A percentile compares a stretch with the other conserved stretches of the same genome.
phyloP scores from a whole-genome alignment of 2,797 vertebrate genomes.

The Somateria mollissima region DNA sequence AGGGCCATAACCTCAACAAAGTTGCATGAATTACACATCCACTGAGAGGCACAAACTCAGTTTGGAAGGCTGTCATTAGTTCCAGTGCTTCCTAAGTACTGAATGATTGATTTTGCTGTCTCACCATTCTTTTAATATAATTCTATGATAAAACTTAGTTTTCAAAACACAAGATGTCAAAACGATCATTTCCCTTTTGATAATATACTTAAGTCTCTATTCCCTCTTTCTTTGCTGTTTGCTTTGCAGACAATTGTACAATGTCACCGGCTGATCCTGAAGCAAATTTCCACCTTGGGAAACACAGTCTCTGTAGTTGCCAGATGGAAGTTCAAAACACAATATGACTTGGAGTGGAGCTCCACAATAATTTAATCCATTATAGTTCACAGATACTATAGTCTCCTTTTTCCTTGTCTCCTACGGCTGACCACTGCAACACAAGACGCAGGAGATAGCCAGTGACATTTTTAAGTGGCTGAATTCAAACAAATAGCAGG shows the following conservation, averaged over 20 bases:
- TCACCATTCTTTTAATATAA: neutral
- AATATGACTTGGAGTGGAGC: neutral
- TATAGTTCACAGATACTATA: neutral
- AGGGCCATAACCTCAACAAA: neutral
- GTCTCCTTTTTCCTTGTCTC: neutral
- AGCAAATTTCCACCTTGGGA: neutral
- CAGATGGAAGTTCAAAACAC: neutral
- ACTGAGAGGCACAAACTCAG: neutral
- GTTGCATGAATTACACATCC: neutral
- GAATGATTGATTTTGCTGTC: neutral
- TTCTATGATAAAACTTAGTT: neutral
- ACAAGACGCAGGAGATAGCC: neutral
- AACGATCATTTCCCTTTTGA: neutral
- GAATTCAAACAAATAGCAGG: neutral
- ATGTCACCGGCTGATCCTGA: neutral
- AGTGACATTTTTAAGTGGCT: neutral
- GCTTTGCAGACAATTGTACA: neutral
- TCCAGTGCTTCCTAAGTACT: neutral
- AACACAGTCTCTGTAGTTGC: neutral
- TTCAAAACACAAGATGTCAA: neutral
- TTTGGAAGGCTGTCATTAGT: neutral
- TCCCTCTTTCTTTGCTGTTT: neutral
- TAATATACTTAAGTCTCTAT: neutral
- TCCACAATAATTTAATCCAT: neutral
- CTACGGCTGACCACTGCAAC: fast-evolving